A percentile compares a stretch with the other conserved stretches of the same genome.
Conservation (phyloP, 2,113 vertebrate genomes). For the Megaptera novaeangliae region DNA sequence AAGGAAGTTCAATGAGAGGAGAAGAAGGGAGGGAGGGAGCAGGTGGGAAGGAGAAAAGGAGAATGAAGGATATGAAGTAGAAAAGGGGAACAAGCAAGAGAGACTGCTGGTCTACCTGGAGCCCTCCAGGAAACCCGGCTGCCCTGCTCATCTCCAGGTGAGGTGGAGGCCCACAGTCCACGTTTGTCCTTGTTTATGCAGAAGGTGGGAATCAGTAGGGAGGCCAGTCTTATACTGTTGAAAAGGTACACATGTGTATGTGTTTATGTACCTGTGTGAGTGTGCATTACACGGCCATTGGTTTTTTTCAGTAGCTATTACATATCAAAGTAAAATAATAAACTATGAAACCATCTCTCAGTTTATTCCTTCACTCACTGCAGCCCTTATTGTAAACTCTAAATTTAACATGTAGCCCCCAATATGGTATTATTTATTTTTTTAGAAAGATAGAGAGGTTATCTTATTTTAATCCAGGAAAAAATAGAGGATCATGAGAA, state of each 20-base stretch:
- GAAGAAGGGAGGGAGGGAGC: background rate
- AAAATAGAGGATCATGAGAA: background rate
- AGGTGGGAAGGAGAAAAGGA: accelerated
- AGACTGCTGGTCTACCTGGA: background rate
- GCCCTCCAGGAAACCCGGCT: accelerated
- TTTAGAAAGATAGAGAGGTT: background rate
- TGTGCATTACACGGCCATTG: accelerated
- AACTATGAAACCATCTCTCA: background rate
- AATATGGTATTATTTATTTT: background rate
- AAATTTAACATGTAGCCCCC: background rate
- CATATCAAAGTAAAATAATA: background rate
- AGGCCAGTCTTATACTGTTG: accelerated
- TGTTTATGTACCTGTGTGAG: no score
- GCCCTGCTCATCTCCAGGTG: accelerated
- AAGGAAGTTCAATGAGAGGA: accelerated
- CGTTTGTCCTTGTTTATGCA: accelerated
- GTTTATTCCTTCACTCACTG: background rate
- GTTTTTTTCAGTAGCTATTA: accelerated
- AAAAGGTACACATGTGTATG: background rate
- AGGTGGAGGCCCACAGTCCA: accelerated
- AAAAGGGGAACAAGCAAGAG: accelerated
- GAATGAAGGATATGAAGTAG: background rate
- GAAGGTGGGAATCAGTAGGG: no score
- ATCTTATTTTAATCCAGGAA: background rate
- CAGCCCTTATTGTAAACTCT: background rate